Evolutionary conservation across 1,140 invertebrate genomes (phyloP), one percentile per base, ranked within the genome.

Genomic region (Holcopasites calliopsidis): DNA sequence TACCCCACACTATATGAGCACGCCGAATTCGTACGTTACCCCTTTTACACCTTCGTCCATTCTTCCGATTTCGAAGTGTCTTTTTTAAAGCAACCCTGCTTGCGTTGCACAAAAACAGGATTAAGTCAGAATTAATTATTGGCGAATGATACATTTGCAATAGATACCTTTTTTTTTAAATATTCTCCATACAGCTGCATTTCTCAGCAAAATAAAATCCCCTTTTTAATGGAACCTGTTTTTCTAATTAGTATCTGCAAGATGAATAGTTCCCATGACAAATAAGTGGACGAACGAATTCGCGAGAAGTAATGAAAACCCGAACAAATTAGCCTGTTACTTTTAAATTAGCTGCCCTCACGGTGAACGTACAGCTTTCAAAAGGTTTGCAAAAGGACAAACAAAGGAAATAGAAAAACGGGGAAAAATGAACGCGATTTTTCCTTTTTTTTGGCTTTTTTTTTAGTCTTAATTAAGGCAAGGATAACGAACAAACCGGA

Each of bases 401-500:
- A 31, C 6, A 23, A 16, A 35, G 35, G 33, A 1, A 23, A 49
- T 26, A 47, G 23, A 26, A 21, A 18, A 3, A 8, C 2, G 3
- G 50, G 23, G 44, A 60, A 49, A 38, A 58, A 7, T 23, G 49
- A 42, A 54, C 60, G 58, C 16, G 49, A 57, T 38, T 54, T 68
- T 38, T 33, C 64, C 42, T 47, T 18, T 72, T 49, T 44, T n/a
- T n/a, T n/a, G n/a, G 42, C 42, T 10, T 35, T 21, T 65, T 40
- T 18, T 50, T 11, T 33, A 70, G 52, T 60, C 26, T 69, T 69
- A 69, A 70, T 69, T 76, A 68, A 58, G 54, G 49, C 33, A 52
- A 70, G 64, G 38, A 70, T 69, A 76, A 76, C 55, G 73, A 52
- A 66, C 52, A 58, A 60, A 65, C 57, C 73, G 55, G 66, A 70